These are phyloP conservation scores for Cepaea hortensis DNA, from an alignment of 2,888 invertebrate genomes.

Conservation along the genomic window DNA sequence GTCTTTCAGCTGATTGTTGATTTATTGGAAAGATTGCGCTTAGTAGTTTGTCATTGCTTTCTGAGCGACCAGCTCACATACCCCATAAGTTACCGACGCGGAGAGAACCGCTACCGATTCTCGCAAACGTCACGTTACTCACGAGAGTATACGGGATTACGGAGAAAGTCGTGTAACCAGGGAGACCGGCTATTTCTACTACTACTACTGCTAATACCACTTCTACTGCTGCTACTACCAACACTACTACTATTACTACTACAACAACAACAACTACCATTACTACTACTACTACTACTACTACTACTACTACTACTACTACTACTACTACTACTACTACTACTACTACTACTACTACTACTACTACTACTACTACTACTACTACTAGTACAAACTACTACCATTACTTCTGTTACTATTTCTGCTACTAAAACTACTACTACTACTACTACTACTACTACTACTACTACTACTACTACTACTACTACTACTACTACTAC, in stretches of 20 bases:
- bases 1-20: no score
- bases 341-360: not conserved
- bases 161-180: no score
- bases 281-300: constrained; percentile 23
- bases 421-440: no score
- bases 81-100: no score
- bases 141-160: no score
- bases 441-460: not conserved
- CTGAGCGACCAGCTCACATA: no score
- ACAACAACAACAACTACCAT: not conserved
- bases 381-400: not conserved
- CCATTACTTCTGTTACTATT: not conserved
- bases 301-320: constrained; percentile 8
- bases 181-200: not conserved
- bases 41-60: no score
- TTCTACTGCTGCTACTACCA: not conserved
- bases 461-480: not conserved
- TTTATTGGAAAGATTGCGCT: no score
- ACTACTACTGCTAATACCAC: constrained; percentile 6
- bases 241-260: constrained; percentile 15
- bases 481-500: constrained; percentile 29
- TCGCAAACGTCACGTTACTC: no score
- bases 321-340: constrained; percentile 4
- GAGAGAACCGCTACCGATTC: no score
- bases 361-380: not conserved